Base-by-base conservation (phyloP, 1,140 invertebrate genomes). In the Rhynchophorus ferrugineus region DNA sequence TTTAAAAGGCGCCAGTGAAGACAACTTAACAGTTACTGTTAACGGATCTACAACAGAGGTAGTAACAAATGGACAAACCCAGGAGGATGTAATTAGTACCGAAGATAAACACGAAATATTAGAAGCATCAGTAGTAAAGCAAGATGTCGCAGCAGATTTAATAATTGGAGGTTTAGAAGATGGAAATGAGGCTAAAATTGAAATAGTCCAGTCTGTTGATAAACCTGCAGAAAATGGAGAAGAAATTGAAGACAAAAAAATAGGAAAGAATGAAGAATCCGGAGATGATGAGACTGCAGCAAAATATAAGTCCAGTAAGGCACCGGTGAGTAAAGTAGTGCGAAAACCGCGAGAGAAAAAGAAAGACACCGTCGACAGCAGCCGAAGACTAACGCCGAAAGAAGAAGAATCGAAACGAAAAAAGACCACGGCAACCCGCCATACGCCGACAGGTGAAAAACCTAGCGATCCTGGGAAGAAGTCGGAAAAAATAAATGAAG, bases 391-490 rank as follows among this genome's bases (percentile, higher is more conserved):
- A 29, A 14, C 56, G 19, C 38, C 19, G 17, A 46, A 42, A 44
- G 29, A 44, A 50, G 19, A 34, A 11, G 34, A n/a, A n/a, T n/a
- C 43, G 33, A 44, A 52, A 13, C 14, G 29, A 38, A 48, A 37
- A 19, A 39, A 45, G 1, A 19, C 9, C 11, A n/a, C 2, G 9
- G 24, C 6, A 29, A 45, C 3, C 0, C 44, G 48, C 6, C 52
- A 54, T 43, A 38, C 44, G 6, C 44, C 22, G 11, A 42, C 48
- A 16, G n/a, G 37, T 6, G 60, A 62, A 53, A 43, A 56, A 13
- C 43, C 14, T 36, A 35, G 20, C 8, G 35, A 14, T 58, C 49
- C 16, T 35, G 17, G 44, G 56, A 49, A 58, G 9, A 61, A 43
- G 24, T 38, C 53, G 24, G 46, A 54, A 33, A 44, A 54, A 50